These are phyloP conservation scores for Ammodytes marinus DNA, from an alignment of 2,113 vertebrate species.

Conservation along the genomic window DNA sequence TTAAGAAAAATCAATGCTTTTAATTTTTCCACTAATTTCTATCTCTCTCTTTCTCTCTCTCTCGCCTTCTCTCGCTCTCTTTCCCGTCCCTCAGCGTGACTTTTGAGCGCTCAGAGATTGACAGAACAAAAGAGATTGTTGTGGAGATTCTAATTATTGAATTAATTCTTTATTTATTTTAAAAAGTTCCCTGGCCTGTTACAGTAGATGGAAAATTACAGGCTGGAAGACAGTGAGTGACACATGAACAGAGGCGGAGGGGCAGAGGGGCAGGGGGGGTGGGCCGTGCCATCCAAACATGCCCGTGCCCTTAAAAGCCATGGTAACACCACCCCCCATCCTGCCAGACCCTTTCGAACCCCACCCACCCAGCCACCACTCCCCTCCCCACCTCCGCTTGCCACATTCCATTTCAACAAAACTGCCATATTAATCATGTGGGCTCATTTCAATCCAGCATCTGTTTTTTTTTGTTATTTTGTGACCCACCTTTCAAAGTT, in stretches of 20 bases:
- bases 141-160: conserved; percentile 85
- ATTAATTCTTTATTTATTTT: conserved; percentile 88
- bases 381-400: conserved; percentile 49
- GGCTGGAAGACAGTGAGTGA: conserved; percentile 81
- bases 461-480: neutral
- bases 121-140: conserved; percentile 86
- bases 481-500: conserved; percentile 47
- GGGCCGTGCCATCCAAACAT: conserved; percentile 78
- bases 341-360: conserved; percentile 33
- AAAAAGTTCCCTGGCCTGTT: conserved; percentile 81
- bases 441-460: conserved; percentile 48
- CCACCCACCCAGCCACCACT: conserved; percentile 4
- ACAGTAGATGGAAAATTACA: conserved; percentile 84
- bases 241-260: conserved; percentile 78
- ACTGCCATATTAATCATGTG: conserved; percentile 68
- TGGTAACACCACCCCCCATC: conserved; percentile 59
- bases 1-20: conserved; percentile 76
- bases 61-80: conserved; percentile 33
- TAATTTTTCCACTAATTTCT: conserved; percentile 74
- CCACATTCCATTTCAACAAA: conserved; percentile 74
- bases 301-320: conserved; percentile 79
- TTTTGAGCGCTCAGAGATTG: conserved; percentile 80
- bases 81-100: conserved; percentile 74
- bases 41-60: conserved; percentile 22
- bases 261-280: conserved; percentile 74